Evolutionary conservation across 2,113 vertebrate genomes (phyloP), one percentile per base, ranked within the genome.

Genomic region (Cheirogaleus medius): DNA sequence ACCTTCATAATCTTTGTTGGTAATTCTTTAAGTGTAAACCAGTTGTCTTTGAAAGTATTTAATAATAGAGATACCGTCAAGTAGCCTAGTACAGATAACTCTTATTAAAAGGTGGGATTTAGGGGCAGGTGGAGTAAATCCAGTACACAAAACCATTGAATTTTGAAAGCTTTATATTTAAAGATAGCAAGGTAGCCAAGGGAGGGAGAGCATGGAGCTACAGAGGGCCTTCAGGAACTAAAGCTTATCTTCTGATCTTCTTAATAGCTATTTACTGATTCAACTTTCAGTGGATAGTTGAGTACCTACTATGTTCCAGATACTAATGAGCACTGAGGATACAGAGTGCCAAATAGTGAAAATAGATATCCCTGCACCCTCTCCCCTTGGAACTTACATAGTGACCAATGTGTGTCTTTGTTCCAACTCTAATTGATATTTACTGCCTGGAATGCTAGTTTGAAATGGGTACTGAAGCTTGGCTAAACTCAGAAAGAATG

Each of bases 131-230:
- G 71, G 2, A 1, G 54, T 47, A 54, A 8, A 37, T 64, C 17
- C 1, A 34, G 23, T 82, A 54, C 34, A 74, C 60, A 64, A 52
- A 87, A 66, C 44, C 44, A 44, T 44, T 39, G 88, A n/a, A 42
- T 81, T 71, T 73, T 64, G 42, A 95, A 95, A 97, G 47, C 25
- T 87, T 95, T 88, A 10, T 47, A 54, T 84, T 77, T 91, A 91
- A 95, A 74, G 56, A 71, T 7, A 63, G 42, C 42, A 64, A 69
- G 11, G 11, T 52, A 71, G 66, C 20, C 10, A 60, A 87, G 49
- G 29, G 34, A 83, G 13, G 34, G 68, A 82, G 18, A 32, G 44
- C 47, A 73, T n/a, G 60, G 15, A 83, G 29, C 42, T 69, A 42
- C 21, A 52, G 34, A 78, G 25, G n/a, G 29, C 32, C 9, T 87